Base-by-base conservation (phyloP, 2,113 vertebrate genomes). In the Aspidoscelis tigris region DNA sequence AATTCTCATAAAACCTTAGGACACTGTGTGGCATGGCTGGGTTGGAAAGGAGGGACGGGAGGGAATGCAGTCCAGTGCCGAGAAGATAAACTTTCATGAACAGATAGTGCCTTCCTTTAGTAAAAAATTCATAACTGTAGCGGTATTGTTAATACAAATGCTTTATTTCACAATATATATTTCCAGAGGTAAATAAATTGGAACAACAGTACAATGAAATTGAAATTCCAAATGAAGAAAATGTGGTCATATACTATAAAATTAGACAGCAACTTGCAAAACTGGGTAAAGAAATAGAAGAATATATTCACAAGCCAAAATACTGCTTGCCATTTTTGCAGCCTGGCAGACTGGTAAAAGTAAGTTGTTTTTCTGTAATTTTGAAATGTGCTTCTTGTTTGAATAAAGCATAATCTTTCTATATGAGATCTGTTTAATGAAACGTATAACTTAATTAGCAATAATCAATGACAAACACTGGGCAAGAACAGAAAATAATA, bases 241-340 rank as follows among this genome's bases (percentile, higher is more conserved):
- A 94, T 21, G 98, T 98, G 47, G 95, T 98, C 71, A 98, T 98
- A 70, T 99, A 99, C 90, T 99, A 98, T 84, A 99, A 98, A 92
- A 99, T 99, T 91, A 95, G 98, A 47, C 98, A 99, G 89, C 99
- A 99, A 88, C 96, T 99, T 89, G 97, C 97, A 93, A 99, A 98
- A 82, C 92, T 99, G 86, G 96, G 95, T 24, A 98, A 97, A 95
- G 98, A 99, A 85, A 99, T 99, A 81, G 98, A 99, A 90, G 98
- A 98, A 71, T 99, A 98, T 84, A 90, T 97, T 93, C 98, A 98
- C 89, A 99, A 98, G 84, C 99, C 98, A 80, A 99, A 98, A 88
- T 98, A 99, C 87, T 99, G 99, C 92, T 94, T 99, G 78, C 98
- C 98, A 0, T 99, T 99, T 95, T 89, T 99, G 55, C 99, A 99